phyloP scores from a whole-genome alignment of 2,113 vertebrate species.

The Kryptolebias marmoratus region DNA sequence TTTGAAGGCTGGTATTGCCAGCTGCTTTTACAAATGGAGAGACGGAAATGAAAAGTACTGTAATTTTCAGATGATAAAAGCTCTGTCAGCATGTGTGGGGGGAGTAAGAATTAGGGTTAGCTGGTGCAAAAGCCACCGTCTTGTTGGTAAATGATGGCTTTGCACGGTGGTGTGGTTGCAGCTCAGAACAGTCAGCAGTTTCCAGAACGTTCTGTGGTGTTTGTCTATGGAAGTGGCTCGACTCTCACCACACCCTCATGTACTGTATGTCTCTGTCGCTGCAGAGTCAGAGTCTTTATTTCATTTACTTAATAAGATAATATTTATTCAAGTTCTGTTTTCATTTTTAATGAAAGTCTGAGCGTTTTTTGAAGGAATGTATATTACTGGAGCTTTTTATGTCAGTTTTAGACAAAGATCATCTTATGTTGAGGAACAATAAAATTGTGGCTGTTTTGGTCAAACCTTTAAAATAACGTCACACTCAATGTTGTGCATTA shows the following conservation, averaged over 20 bases:
- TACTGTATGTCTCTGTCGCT: slow-evolving; percentile 18
- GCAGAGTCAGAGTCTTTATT: slow-evolving; percentile 16
- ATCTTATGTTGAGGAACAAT: too few species aligned
- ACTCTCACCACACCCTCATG: slow-evolving; percentile 60
- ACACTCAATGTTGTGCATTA: too few species aligned
- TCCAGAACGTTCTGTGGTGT: slow-evolving; percentile 69
- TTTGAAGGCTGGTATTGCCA: slow-evolving; percentile 16
- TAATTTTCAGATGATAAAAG: slow-evolving; percentile 60
- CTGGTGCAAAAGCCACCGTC: slow-evolving; percentile 53
- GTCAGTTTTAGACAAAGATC: too few species aligned
- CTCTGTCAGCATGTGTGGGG: slow-evolving; percentile 52
- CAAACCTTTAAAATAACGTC: too few species aligned
- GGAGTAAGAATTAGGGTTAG: slow-evolving; percentile 55
- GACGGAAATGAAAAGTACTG: slow-evolving; percentile 30
- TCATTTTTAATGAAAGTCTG: not conserved
- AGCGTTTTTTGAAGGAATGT: too few species aligned
- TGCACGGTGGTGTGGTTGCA: slow-evolving; percentile 53
- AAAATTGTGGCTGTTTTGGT: too few species aligned
- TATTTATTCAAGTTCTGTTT: slow-evolving; percentile 19
- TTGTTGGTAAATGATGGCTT: slow-evolving; percentile 62
- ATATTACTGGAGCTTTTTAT: too few species aligned
- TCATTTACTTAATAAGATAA: not conserved
- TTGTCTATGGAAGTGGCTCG: slow-evolving; percentile 53
- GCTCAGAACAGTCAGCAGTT: slow-evolving; percentile 66
- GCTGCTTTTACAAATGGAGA: slow-evolving; percentile 28